phyloP scores from a whole-genome alignment of 1,140 invertebrate species.

The Zophobas morio region DNA sequence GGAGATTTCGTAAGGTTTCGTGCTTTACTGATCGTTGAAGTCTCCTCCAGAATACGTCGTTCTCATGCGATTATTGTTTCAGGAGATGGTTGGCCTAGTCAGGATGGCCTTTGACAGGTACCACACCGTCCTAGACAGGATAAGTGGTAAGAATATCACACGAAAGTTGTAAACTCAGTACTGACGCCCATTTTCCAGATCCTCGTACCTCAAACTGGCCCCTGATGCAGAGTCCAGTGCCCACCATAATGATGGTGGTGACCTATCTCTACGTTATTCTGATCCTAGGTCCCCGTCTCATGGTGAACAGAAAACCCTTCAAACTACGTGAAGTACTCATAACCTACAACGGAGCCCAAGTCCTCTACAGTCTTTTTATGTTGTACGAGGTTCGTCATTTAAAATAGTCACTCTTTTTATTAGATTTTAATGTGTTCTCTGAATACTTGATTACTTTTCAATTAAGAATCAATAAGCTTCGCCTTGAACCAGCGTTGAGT shows the following conservation, averaged over 20 bases:
- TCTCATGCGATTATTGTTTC: conserved; percentile 41
- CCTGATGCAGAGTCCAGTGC: conserved; percentile 90
- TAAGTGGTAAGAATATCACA: conserved; percentile 67
- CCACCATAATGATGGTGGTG: conserved; percentile 86
- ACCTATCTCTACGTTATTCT: conserved; percentile 87
- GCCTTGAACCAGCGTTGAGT: conserved; percentile 38
- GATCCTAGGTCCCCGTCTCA: conserved; percentile 86
- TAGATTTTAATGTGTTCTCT: conserved; percentile 5
- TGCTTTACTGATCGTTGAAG: conserved; percentile 4
- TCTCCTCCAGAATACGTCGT: conserved; percentile 7
- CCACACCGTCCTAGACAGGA: conserved; percentile 66
- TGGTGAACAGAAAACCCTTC: conserved; percentile 91
- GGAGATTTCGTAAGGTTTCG: conserved; percentile 7
- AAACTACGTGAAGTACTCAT: conserved; percentile 85
- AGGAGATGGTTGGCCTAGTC: conserved; percentile 71
- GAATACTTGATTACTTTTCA: conserved; percentile 16
- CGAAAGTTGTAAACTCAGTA: background rate
- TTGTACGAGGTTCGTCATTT: conserved; percentile 79
- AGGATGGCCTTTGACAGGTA: conserved; percentile 74
- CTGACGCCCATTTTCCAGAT: conserved; percentile 73
- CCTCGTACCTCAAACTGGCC: conserved; percentile 91
- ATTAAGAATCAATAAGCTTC: conserved; percentile 16
- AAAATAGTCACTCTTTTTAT: conserved; percentile 67
- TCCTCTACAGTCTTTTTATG: conserved; percentile 88
- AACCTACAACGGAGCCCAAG: conserved; percentile 92